Base-by-base conservation (phyloP, 2,113 vertebrate species). In the Oxyura jamaicensis region DNA sequence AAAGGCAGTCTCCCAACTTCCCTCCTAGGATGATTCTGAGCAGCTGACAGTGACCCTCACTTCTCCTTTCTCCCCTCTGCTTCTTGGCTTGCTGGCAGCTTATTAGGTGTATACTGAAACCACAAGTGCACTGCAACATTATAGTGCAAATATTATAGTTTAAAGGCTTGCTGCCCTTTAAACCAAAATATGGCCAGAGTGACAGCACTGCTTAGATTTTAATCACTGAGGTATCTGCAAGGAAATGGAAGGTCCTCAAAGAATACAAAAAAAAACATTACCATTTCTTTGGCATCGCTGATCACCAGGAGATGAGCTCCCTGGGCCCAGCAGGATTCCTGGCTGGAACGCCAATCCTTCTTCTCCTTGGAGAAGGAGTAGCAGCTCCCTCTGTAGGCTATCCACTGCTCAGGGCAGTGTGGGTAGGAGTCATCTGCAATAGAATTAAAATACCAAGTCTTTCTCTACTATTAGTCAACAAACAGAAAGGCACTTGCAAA, bases 291-390 rank as follows among this genome's bases (percentile, higher is more conserved):
- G 33, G 8, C 9, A 29, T 96, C 81, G 1, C 5, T 80, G 78
- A 96, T 44, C 29, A 92, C 74, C 50, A 97, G 59, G 41, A 98
- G 96, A 16, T 96, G 80, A 62, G 97, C 95, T 15, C 73, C 78
- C 56, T 95, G 55, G 19, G 42, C 41, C 77, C 20, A 2, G 86
- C 97, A 98, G 67, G 69, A 97, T 74, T 93, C 20, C 93, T 52
- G 83, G 65, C 97, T 97, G 81, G 92, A 97, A 83, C 62, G 29
- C 97, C 97, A 98, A 85, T 96, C 80, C 22, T 50, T 97, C 77
- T n/a, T 65, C 46, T 74, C 33, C 10, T 6, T 20, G n/a, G 97
- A 97, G 67, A 98, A 96, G 50, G 46, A 97, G 17, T 97, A 98
- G 91, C 97, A 98, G 52, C 95, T 77, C 88, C 82, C 86, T 62